Percentiles rank a stretch among this genome's conserved stretches.
Conservation (phyloP, 2,797 vertebrate genomes). For the Ambastaia sidthimunki region DNA sequence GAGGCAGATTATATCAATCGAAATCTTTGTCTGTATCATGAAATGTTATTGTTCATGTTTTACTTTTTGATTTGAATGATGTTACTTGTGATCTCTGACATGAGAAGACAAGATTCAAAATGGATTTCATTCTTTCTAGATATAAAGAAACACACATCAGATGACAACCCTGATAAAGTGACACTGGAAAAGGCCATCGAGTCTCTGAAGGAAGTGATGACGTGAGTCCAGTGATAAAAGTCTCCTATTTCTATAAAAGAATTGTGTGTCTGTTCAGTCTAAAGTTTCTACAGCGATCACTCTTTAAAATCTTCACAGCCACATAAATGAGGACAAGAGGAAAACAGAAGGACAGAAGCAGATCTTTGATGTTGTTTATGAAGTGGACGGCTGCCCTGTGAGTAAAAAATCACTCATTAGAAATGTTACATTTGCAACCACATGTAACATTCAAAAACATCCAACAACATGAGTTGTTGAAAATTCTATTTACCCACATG, state of each 20-base stretch:
- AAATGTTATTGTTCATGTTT: background rate
- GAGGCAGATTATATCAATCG: background rate
- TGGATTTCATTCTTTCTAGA: conserved; percentile 74
- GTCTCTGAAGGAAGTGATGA: conserved; percentile 98
- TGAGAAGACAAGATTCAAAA: background rate
- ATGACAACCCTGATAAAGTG: conserved; percentile 95
- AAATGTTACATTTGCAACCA: background rate
- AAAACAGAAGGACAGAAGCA: conserved; percentile 98
- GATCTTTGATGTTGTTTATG: conserved; percentile 98
- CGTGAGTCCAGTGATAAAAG: conserved; percentile 79
- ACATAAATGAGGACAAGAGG: conserved; percentile 99
- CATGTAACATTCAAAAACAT: background rate
- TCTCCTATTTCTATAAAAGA: background rate
- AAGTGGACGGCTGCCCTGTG: conserved; percentile 97
- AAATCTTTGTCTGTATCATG: background rate
- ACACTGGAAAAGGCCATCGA: conserved; percentile 94
- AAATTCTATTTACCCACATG: no score
- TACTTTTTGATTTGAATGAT: background rate
- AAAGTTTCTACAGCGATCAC: background rate
- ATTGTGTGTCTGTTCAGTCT: background rate
- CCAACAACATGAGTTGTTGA: no score
- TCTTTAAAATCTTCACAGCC: conserved; percentile 72
- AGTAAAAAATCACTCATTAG: conserved; percentile 68
- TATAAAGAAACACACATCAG: conserved; percentile 94
- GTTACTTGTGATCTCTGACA: background rate